These are phyloP conservation scores for Parus major DNA, from an alignment of 2,113 vertebrate genomes.

Conservation along the genomic window DNA sequence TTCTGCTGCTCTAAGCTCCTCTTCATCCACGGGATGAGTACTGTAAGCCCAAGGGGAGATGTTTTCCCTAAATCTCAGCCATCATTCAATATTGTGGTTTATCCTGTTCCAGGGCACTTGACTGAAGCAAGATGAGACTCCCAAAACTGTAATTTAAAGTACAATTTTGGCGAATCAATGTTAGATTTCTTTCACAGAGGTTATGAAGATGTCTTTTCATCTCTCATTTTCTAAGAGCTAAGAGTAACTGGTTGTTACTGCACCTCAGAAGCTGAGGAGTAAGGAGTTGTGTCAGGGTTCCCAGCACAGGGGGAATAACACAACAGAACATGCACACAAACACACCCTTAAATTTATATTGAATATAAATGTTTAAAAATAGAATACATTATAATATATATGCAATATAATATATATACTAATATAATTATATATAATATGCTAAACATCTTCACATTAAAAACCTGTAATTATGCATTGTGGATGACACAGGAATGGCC, in stretches of 20 bases:
- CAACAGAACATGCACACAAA: background rate
- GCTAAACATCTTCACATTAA: background rate
- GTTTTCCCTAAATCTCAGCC: background rate
- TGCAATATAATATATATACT: too few species aligned
- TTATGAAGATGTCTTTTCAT: background rate
- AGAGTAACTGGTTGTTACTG: background rate
- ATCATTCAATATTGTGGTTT: background rate
- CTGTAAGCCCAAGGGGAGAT: accelerated
- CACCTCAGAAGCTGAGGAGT: background rate
- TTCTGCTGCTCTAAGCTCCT: background rate
- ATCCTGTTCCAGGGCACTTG: background rate
- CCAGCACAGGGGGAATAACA: background rate
- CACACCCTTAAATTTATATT: background rate
- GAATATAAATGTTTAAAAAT: too few species aligned
- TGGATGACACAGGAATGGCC: background rate
- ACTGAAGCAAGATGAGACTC: background rate
- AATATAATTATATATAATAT: too few species aligned
- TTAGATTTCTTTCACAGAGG: background rate
- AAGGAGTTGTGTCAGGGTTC: background rate
- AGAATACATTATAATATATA: too few species aligned
- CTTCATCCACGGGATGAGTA: background rate
- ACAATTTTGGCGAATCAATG: background rate
- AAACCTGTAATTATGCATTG: background rate
- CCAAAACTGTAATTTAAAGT: background rate
- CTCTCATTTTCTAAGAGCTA: background rate